Evolutionary conservation across 2,888 invertebrate species (phyloP).

Genomic region (Mayetiola destructor): DNA sequence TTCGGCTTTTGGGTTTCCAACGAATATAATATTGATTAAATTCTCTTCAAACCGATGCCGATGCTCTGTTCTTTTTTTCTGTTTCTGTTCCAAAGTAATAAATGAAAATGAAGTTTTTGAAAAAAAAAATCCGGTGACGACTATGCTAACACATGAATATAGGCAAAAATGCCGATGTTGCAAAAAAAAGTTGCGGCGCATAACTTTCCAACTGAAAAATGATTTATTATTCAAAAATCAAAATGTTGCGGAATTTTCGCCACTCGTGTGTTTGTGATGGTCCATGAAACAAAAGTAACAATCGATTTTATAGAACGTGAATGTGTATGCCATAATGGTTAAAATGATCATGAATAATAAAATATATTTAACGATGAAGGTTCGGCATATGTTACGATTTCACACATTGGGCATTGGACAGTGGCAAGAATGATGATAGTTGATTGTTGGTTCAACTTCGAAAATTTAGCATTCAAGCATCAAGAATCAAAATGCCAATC

Average conservation of each 20-base stretch:
- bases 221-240: conserved; percentile 10
- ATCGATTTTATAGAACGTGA: too few relatives aligned
- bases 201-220: background rate
- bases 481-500: background rate
- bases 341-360: too few relatives aligned
- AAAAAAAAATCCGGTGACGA: background rate
- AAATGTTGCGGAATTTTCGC: background rate
- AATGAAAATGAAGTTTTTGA: background rate
- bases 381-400: conserved; percentile 9
- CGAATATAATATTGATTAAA: too few relatives aligned
- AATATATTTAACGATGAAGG: conserved; percentile 8
- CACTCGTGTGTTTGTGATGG: background rate
- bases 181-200: background rate
- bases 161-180: background rate
- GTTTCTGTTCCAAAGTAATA: background rate
- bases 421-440: too few relatives aligned
- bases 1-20: too few relatives aligned
- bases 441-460: too few relatives aligned
- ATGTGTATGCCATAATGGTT: too few relatives aligned
- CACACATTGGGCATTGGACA: background rate
- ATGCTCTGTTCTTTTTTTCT: too few relatives aligned
- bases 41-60: too few relatives aligned
- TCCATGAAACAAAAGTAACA: too few relatives aligned
- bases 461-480: background rate
- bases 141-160: background rate